Evolutionary conservation across 1,140 invertebrate genomes (phyloP).

Genomic region (Marisa cornuarietis): DNA sequence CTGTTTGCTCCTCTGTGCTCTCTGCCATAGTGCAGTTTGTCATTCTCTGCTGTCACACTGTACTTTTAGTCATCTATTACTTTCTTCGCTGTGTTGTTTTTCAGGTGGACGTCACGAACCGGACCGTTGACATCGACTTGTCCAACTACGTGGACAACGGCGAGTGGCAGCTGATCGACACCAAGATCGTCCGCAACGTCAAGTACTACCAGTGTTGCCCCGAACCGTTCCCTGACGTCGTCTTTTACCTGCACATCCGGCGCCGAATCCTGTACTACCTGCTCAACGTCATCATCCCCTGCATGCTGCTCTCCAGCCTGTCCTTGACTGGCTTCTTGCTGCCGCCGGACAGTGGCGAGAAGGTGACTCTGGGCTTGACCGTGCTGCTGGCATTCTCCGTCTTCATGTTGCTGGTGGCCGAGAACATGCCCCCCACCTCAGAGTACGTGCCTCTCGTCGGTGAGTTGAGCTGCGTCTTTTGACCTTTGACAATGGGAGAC

Average conservation of each 20-base stretch:
- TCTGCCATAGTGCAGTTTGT: no score
- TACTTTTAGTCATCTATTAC: no score
- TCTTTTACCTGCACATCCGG: constrained; percentile 66
- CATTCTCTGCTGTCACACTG: no score
- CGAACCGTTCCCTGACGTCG: constrained; percentile 67
- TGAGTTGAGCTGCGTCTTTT: constrained; percentile 43
- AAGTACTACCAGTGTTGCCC: constrained; percentile 62
- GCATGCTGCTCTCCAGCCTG: constrained; percentile 61
- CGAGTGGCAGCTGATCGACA: constrained; percentile 61
- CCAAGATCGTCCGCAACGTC: constrained; percentile 54
- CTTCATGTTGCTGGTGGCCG: constrained; percentile 73
- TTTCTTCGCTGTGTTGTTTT: constrained; percentile 53
- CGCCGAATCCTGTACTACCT: constrained; percentile 60
- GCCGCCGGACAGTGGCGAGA: constrained; percentile 63
- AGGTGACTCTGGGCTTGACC: constrained; percentile 65
- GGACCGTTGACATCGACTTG: constrained; percentile 52
- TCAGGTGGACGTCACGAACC: constrained; percentile 57
- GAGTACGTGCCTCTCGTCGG: constrained; percentile 72
- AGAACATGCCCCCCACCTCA: constrained; percentile 73
- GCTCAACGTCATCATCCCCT: constrained; percentile 65
- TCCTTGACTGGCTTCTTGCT: constrained; percentile 58
- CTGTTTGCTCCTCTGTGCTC: no score
- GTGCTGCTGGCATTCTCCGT: constrained; percentile 73
- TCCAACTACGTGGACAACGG: constrained; percentile 61
- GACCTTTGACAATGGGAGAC: no score